Percentiles rank a stretch among this genome's conserved stretches.
Evolutionary conservation across 23 tunicate species (phyloP).

Genomic region (Halocynthia aurantium): DNA sequence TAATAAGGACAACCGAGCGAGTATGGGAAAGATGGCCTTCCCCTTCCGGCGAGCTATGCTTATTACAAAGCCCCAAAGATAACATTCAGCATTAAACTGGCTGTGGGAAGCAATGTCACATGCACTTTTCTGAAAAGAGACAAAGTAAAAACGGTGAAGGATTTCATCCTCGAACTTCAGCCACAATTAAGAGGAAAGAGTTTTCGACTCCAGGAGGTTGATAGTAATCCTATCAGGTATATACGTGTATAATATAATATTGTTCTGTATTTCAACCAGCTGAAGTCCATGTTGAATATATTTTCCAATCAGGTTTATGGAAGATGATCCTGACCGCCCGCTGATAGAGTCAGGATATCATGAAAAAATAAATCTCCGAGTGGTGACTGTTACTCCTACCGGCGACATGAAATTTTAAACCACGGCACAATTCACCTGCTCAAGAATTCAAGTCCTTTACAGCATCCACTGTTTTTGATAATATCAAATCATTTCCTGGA

Average conservation of each 20-base stretch:
- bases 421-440: too few species aligned
- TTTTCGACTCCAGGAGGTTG: slow-evolving; percentile 4
- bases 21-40: neutral
- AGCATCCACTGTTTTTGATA: too few species aligned
- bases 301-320: neutral
- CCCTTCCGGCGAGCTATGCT: neutral
- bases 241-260: neutral
- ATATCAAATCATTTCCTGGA: too few species aligned
- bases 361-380: neutral
- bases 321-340: neutral
- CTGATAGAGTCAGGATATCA: neutral
- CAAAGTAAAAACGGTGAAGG: neutral
- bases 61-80: neutral
- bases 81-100: neutral
- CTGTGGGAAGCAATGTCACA: slow-evolving; percentile 5
- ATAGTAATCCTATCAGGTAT: neutral
- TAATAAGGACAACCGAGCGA: too few species aligned
- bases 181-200: neutral
- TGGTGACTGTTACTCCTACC: too few species aligned
- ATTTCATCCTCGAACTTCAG: neutral
- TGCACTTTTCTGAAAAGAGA: slow-evolving; percentile 7
- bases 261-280: neutral
- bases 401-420: too few species aligned
- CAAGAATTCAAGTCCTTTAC: too few species aligned
- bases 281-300: neutral